These are phyloP conservation scores for Denticeps clupeoides DNA, from an alignment of 2,797 vertebrate genomes.

Conservation along the genomic window DNA sequence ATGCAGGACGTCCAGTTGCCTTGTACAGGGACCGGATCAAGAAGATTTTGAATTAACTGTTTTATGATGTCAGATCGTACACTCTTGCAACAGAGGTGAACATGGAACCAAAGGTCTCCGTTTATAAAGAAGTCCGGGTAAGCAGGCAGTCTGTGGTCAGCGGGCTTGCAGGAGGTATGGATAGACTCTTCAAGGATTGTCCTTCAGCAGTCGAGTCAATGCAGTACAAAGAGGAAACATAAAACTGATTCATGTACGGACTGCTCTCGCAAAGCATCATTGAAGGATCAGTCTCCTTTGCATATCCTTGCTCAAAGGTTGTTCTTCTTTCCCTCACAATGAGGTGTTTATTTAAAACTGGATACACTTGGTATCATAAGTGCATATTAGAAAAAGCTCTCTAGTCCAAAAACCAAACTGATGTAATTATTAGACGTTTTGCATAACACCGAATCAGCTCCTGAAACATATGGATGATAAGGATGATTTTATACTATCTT, in stretches of 20 bases:
- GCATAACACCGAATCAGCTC: no score
- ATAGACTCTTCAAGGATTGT: neutral
- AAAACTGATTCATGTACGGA: no score
- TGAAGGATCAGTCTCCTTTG: no score
- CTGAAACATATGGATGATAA: no score
- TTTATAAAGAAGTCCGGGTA: no score
- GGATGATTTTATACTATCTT: slow-evolving; percentile 2
- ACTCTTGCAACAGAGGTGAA: slow-evolving; percentile 1
- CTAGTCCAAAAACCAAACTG: slow-evolving; percentile 37
- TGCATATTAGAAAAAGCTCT: slow-evolving; percentile 28
- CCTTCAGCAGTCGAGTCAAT: no score
- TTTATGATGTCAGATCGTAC: slow-evolving; percentile 38
- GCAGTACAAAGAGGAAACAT: neutral
- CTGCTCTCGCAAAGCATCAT: no score
- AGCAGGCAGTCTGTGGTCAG: slow-evolving; percentile 5
- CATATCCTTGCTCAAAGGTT: slow-evolving; percentile 53
- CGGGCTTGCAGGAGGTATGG: slow-evolving; percentile 5
- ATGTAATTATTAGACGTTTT: slow-evolving; percentile 36
- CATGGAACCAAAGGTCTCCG: slow-evolving; percentile 5
- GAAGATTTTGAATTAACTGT: slow-evolving; percentile 55
- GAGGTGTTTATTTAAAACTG: slow-evolving; percentile 56
- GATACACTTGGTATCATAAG: slow-evolving; percentile 42
- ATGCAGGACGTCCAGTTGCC: slow-evolving; percentile 39
- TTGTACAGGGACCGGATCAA: slow-evolving; percentile 45
- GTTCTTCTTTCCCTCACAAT: slow-evolving; percentile 59